Conservation (phyloP, 92 coral and sea anemone species). For the Porites divaricata region DNA sequence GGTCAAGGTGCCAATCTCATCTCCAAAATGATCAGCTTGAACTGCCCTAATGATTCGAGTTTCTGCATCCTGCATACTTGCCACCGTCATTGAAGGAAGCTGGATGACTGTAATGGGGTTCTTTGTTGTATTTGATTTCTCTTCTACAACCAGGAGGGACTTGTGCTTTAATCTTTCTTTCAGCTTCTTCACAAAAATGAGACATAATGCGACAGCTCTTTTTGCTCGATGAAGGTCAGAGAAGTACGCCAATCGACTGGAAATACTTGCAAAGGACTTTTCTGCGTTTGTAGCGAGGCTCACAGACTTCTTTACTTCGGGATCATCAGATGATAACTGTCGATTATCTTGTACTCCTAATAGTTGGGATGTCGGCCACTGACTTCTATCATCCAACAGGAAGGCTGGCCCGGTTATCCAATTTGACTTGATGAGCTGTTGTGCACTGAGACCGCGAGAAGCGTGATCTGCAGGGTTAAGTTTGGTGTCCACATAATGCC, state of each 20-base stretch:
- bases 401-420: conserved; percentile 27
- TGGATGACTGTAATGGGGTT: too few species aligned
- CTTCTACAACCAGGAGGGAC: too few species aligned
- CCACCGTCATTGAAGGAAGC: background rate
- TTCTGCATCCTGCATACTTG: conserved; percentile 13
- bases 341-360: background rate
- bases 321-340: background rate
- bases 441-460: background rate
- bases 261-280: conserved; percentile 15
- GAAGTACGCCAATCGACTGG: conserved; percentile 27
- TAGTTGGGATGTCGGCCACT: background rate
- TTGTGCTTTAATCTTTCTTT: background rate
- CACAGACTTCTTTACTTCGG: conserved; percentile 21
- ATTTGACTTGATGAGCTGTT: conserved; percentile 18
- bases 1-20: background rate
- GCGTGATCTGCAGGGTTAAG: background rate
- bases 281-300: conserved; percentile 28
- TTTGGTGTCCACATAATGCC: too few species aligned
- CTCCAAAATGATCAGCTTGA: background rate
- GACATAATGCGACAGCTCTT: conserved; percentile 36
- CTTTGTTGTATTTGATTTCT: too few species aligned
- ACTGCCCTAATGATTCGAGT: conserved; percentile 18
- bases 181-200: background rate
- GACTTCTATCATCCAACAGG: conserved; percentile 2
- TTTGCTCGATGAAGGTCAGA: conserved; percentile 34